These are phyloP conservation scores for Hydropsyche betteni DNA, from an alignment of 2,888 invertebrate genomes.

Conservation along the genomic window DNA sequence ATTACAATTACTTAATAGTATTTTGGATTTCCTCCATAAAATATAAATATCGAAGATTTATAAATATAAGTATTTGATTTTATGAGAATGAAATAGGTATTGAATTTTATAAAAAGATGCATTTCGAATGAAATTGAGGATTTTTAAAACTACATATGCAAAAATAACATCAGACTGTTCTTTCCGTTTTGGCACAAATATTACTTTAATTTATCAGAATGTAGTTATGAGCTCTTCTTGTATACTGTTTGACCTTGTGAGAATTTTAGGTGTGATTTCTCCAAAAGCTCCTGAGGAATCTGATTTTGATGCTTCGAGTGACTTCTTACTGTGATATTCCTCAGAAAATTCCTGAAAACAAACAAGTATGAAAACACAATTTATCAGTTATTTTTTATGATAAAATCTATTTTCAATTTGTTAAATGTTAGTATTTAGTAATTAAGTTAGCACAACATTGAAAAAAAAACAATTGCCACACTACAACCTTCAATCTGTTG, in stretches of 20 bases:
- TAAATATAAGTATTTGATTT: conserved; percentile 51
- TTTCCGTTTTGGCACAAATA: conserved; percentile 24
- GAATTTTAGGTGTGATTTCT: conserved; percentile 65
- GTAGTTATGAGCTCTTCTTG: conserved; percentile 80
- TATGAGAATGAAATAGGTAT: conserved; percentile 38
- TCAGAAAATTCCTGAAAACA: conserved; percentile 76
- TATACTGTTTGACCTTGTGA: conserved; percentile 82
- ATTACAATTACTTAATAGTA: conserved; percentile 34
- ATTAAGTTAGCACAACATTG: neutral
- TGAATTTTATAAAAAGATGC: conserved; percentile 31
- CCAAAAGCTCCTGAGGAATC: conserved; percentile 68
- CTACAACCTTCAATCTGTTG: conserved; percentile 76
- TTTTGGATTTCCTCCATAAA: conserved; percentile 44
- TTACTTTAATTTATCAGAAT: conserved; percentile 49
- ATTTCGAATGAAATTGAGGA: conserved; percentile 43
- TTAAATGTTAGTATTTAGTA: conserved; percentile 23
- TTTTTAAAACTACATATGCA: conserved; percentile 9
- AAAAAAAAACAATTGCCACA: conserved; percentile 11
- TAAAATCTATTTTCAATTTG: neutral
- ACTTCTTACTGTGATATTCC: conserved; percentile 78
- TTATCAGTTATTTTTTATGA: too few species aligned
- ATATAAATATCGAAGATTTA: conserved; percentile 41
- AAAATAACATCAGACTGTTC: conserved; percentile 1
- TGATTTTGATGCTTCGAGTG: conserved; percentile 68
- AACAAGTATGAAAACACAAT: conserved; percentile 34